phyloP scores from a whole-genome alignment of 2,888 invertebrate genomes.

The Eupithecia tripunctaria region DNA sequence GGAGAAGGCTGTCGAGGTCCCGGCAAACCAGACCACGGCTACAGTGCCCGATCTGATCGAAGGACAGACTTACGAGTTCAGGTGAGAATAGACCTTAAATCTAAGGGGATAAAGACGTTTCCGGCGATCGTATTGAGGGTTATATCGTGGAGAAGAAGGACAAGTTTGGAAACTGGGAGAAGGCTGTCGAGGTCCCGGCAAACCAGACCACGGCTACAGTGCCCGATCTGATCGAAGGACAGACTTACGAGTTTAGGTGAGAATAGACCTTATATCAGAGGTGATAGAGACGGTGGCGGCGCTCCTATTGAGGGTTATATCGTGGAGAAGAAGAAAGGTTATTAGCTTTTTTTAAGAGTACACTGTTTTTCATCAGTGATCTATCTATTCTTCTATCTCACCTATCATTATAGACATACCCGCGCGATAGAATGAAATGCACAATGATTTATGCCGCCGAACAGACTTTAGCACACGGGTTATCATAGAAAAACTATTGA shows the following conservation, averaged over 20 bases:
- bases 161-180: constrained; percentile 97
- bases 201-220: constrained; percentile 92
- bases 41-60: constrained; percentile 96
- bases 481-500: no score
- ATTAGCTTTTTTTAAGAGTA: no score
- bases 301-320: no score
- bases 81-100: constrained; percentile 47
- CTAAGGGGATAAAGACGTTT: background rate
- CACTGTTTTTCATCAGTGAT: no score
- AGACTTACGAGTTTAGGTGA: constrained; percentile 85
- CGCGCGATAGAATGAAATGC: no score
- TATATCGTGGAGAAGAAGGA: constrained; percentile 78
- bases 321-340: constrained; percentile 64
- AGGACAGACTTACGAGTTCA: constrained; percentile 89
- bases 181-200: constrained; percentile 93
- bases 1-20: constrained; percentile 95
- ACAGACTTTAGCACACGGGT: no score
- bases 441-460: no score
- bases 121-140: no score
- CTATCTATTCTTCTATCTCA: no score
- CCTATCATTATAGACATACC: no score
- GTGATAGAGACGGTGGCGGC: no score
- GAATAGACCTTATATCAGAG: background rate
- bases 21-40: constrained; percentile 91
- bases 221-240: constrained; percentile 95